Conservation (phyloP, 2,888 invertebrate genomes). For the Merodon equestris region DNA sequence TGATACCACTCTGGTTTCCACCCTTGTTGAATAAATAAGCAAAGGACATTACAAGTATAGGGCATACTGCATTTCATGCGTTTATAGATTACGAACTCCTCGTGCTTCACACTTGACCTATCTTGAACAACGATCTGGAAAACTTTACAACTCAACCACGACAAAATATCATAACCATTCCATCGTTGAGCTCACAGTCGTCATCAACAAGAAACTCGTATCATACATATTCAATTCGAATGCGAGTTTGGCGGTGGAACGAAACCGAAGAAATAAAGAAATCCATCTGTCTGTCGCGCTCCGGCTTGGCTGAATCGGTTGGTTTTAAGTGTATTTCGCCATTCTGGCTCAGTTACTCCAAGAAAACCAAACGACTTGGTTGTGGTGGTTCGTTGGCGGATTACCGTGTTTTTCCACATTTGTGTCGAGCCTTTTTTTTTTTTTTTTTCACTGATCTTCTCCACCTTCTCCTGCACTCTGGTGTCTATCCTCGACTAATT, state of each 20-base stretch:
- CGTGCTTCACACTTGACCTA: constrained; percentile 58
- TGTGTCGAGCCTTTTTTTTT: constrained; percentile 37
- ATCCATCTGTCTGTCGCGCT: constrained; percentile 35
- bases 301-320: constrained; percentile 15
- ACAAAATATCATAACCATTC: constrained; percentile 1
- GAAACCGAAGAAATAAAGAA: constrained; percentile 61
- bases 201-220: background rate
- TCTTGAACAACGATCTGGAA: constrained; percentile 45
- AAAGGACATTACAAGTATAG: constrained; percentile 6
- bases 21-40: constrained; percentile 47
- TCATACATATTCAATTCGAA: constrained; percentile 17
- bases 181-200: constrained; percentile 7
- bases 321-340: constrained; percentile 43
- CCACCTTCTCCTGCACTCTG: background rate
- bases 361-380: constrained; percentile 64
- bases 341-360: constrained; percentile 50
- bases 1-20: constrained; percentile 42
- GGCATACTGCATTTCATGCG: constrained; percentile 34
- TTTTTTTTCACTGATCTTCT: too few species aligned
- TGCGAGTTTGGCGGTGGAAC: constrained; percentile 45
- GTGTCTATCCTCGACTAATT: background rate
- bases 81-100: too few species aligned
- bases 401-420: constrained; percentile 25
- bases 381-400: constrained; percentile 30
- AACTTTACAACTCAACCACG: constrained; percentile 40